A percentile compares a stretch with the other conserved stretches of the same genome.
These are phyloP conservation scores for Eleginops maclovinus DNA, from an alignment of 2,113 vertebrate species.

Conservation along the genomic window DNA sequence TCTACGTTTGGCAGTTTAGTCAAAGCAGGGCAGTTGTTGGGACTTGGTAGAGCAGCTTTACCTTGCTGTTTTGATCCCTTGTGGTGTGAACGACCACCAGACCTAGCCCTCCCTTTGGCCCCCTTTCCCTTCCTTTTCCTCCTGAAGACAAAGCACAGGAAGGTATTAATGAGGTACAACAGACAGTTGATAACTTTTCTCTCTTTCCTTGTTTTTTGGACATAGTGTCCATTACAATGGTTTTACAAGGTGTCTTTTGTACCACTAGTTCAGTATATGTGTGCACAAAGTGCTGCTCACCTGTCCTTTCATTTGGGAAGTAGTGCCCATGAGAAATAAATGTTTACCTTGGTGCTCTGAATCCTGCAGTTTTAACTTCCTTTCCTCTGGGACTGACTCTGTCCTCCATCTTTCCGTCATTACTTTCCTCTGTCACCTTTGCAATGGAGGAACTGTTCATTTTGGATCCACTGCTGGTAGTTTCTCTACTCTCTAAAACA, in stretches of 20 bases:
- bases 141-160: conserved; percentile 69
- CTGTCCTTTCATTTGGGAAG: conserved; percentile 22
- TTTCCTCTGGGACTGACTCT: conserved; percentile 77
- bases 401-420: conserved; percentile 68
- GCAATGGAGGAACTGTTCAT: conserved; percentile 15
- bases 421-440: conserved; percentile 42
- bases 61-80: conserved; percentile 66
- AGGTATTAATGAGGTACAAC: conserved; percentile 16
- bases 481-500: conserved; percentile 40
- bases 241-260: neutral
- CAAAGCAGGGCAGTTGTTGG: conserved; percentile 27
- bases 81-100: conserved; percentile 72
- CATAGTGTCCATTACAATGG: neutral
- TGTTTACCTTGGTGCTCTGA: conserved; percentile 82
- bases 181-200: conserved; percentile 7
- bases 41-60: conserved; percentile 66
- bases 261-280: neutral
- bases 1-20: conserved; percentile 52
- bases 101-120: conserved; percentile 77
- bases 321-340: neutral
- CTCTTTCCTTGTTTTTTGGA: neutral
- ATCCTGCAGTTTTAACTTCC: conserved; percentile 81
- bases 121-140: conserved; percentile 84
- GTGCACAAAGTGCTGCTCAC: neutral
- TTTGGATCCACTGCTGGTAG: conserved; percentile 26